Conservation (phyloP, 2,888 invertebrate species). For the Tinea semifulvella region DNA sequence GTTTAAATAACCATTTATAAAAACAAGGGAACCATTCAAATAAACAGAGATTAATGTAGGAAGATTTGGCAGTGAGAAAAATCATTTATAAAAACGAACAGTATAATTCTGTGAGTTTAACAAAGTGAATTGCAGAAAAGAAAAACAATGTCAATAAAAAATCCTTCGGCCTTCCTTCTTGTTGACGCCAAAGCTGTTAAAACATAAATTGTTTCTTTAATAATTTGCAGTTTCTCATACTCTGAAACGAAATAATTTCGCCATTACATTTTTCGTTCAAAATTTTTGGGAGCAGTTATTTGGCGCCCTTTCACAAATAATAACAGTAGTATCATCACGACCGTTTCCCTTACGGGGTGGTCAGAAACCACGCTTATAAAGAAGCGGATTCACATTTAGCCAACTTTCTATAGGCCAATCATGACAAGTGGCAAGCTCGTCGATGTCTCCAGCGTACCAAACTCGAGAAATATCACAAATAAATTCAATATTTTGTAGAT, state of each 20-base stretch:
- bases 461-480: too few relatives aligned
- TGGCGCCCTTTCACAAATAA: neutral
- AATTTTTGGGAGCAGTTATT: neutral
- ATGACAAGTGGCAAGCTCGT: too few relatives aligned
- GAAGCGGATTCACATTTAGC: too few relatives aligned
- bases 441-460: too few relatives aligned
- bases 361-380: too few relatives aligned
- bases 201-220: constrained; percentile 9
- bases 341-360: too few relatives aligned
- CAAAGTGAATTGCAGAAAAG: constrained; percentile 10
- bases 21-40: neutral
- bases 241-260: neutral
- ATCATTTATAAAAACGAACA: constrained; percentile 9
- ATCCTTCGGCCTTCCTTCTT: neutral
- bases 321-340: too few relatives aligned
- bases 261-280: constrained; percentile 1
- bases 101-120: constrained; percentile 10
- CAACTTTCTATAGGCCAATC: too few relatives aligned
- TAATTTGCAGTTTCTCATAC: constrained; percentile 3
- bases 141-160: constrained; percentile 12
- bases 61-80: neutral
- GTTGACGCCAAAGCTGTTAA: constrained; percentile 12
- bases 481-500: too few relatives aligned
- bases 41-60: constrained; percentile 2
- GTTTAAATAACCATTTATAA: neutral